Conservation (phyloP, 2,888 invertebrate genomes). For the Stenodera caucasica region DNA sequence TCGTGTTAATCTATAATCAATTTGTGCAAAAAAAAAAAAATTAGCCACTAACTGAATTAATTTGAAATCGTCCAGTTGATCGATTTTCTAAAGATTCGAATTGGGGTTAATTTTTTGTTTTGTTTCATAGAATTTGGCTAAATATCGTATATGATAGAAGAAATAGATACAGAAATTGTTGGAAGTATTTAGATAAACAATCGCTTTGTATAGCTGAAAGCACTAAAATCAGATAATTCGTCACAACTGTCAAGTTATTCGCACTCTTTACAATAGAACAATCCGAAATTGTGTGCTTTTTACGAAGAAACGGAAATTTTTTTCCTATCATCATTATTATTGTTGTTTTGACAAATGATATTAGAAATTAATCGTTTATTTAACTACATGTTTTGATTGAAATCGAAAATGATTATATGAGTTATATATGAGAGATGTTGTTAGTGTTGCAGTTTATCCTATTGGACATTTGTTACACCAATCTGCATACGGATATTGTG, state of each 20-base stretch:
- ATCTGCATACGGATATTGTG: conserved; percentile 12
- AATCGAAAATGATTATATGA: conserved; percentile 3
- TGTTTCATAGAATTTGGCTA: too few species aligned
- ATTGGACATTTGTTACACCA: conserved; percentile 8
- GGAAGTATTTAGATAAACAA: conserved; percentile 25
- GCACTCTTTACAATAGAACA: conserved; percentile 26
- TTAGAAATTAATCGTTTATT: conserved; percentile 8
- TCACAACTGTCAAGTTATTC: conserved; percentile 29
- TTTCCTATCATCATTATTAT: conserved; percentile 9
- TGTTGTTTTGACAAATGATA: conserved; percentile 10
- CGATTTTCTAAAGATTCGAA: too few species aligned
- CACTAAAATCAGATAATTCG: conserved; percentile 28
- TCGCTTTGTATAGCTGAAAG: conserved; percentile 27
- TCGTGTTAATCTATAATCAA: too few species aligned
- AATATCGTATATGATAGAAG: too few species aligned
- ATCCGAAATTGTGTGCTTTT: conserved; percentile 25
- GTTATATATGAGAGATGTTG: conserved; percentile 2
- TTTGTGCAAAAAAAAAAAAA: too few species aligned
- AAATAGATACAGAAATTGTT: neutral
- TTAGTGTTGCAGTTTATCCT: conserved; percentile 5
- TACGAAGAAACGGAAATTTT: conserved; percentile 17
- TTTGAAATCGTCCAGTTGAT: too few species aligned
- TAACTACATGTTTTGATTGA: neutral
- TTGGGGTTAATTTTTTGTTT: too few species aligned
- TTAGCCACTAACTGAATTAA: too few species aligned